Evolutionary conservation across 2,888 invertebrate genomes (phyloP), one percentile per base, ranked within the genome.

Genomic region (Dioctria linearis): DNA sequence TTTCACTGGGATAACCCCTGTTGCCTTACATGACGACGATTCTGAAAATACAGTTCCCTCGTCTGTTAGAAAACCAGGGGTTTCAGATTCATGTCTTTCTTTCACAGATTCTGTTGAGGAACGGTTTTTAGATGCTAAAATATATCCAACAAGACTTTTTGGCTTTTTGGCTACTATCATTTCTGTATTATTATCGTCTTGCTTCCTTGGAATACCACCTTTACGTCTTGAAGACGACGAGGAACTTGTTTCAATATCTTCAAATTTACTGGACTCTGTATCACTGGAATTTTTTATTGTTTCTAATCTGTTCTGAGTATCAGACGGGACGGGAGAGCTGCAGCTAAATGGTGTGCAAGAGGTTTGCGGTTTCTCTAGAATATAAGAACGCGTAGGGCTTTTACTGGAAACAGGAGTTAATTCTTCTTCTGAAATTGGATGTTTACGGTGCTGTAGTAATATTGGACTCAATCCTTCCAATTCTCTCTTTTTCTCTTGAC

Each of bases 161-260:
- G 94, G 93, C 86, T 95, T 95, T 86, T 95, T 95, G 3, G 95
- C 94, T 0, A 95, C 95, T 76, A 95, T 95, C 0, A 95, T 95
- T 88, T 95, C 95, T 0, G 94, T 94, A 0, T 92, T 91, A 4
- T 90, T 91, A 80, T 91, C 91, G 57, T 90, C 89, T 0, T 94
- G 90, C 86, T 95, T 95, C 83, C 94, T 93, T 0, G 95, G 96
- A 83, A 95, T 90, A 0, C 95, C 95, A 0, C 95, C 95, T 90
- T 96, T 84, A 8, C 96, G 92, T 86, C 95, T 94, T 0, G 93
- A 93, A 0, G 92, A 91, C 1, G 83, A 82, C 8, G 81, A 81
- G 4, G 69, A 57, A n/a, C 82, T 83, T 39, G 82, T 83, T 6
- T 82, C 82, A 49, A 83, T 83, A 78, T 84, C 84, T 84, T 86